These are phyloP conservation scores for Pogoniulus pusillus DNA, from an alignment of 2,797 vertebrate genomes.

Conservation along the genomic window DNA sequence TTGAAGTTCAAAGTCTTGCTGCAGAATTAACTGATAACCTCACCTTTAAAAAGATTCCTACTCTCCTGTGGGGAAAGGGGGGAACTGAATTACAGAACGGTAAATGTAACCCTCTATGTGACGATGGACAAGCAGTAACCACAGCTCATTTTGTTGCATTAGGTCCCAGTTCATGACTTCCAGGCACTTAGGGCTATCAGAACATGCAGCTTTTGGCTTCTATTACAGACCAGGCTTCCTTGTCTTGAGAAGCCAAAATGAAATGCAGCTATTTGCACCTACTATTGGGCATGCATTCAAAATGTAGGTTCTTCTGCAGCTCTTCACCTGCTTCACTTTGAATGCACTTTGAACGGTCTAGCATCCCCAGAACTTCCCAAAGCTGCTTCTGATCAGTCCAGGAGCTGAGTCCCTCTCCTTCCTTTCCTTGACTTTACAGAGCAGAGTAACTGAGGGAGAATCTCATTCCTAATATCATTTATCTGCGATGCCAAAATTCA, in stretches of 20 bases:
- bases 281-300: not conserved
- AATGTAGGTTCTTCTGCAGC: fast-evolving
- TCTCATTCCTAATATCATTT: not conserved
- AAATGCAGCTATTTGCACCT: no score
- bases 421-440: not conserved
- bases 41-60: not conserved
- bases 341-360: fast-evolving
- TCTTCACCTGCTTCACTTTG: not conserved
- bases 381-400: not conserved
- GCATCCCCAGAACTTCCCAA: not conserved
- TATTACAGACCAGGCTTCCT: not conserved
- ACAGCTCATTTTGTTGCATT: not conserved
- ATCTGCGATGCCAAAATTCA: not conserved
- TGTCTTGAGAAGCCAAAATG: not conserved
- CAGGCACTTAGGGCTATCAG: not conserved
- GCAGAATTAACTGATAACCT: not conserved
- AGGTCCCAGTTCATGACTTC: not conserved
- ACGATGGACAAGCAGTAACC: not conserved
- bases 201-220: not conserved
- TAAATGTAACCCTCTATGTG: not conserved
- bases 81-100: not conserved
- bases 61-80: not conserved
- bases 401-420: not conserved
- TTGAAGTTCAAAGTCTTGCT: not conserved
- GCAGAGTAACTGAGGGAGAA: not conserved